Conservation (phyloP, 1,140 invertebrate species). For the Monomorium pharaonis region DNA sequence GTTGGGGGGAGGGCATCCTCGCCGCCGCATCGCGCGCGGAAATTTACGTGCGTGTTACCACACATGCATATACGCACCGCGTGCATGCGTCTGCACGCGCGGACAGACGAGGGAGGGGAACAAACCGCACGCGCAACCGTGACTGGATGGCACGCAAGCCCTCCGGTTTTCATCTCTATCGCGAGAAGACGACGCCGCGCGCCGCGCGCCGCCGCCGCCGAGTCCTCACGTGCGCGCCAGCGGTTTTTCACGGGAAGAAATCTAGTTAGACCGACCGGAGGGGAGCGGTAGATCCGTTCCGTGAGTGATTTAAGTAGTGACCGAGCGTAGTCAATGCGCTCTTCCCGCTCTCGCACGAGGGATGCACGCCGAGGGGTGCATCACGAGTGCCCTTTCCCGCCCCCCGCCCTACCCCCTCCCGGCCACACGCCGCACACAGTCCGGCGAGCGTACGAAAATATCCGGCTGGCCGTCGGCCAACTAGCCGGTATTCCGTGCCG, state of each 20-base stretch:
- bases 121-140: neutral
- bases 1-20: too few relatives aligned
- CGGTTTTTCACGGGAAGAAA: slow-evolving; percentile 45
- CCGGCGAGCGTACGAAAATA: slow-evolving; percentile 74
- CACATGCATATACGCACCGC: too few relatives aligned
- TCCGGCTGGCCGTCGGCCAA: slow-evolving; percentile 76
- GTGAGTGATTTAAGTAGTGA: slow-evolving; percentile 81
- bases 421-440: neutral
- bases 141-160: neutral
- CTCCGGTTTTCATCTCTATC: neutral
- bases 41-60: slow-evolving; percentile 39
- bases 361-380: slow-evolving; percentile 20
- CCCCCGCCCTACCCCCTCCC: neutral
- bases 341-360: neutral
- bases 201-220: neutral
- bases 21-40: slow-evolving; percentile 27
- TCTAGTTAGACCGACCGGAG: slow-evolving; percentile 59
- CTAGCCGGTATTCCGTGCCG: slow-evolving; percentile 52
- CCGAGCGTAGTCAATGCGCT: slow-evolving; percentile 75
- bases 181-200: slow-evolving; percentile 24
- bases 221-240: slow-evolving; percentile 48
- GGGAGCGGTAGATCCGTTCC: slow-evolving; percentile 59
- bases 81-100: neutral
- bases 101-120: neutral
- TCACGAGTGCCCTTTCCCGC: neutral